Evolutionary conservation across 2,797 vertebrate species (phyloP), one percentile per base, ranked within the genome.

Genomic region (Tolypeutes matacus): DNA sequence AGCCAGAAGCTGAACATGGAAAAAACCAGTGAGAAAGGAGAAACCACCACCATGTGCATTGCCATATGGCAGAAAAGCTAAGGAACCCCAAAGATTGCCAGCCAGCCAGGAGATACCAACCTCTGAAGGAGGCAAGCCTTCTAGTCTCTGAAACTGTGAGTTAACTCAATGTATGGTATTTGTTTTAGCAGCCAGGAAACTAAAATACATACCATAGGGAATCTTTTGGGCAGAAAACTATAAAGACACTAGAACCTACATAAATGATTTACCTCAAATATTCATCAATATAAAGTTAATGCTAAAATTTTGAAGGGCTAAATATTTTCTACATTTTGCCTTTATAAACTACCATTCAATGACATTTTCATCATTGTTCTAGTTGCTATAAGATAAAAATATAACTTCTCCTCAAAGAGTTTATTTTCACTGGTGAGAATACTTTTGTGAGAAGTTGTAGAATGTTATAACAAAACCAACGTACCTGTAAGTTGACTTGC

Each of bases 221-320:
- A 88, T 93, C 49, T 95, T 94, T 78, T 75, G 90, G 53, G 15
- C 23, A 87, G n/a, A 94, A 39, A 94, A 93, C 89, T 65, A 80
- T 56, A 96, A 86, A 93, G 67, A 87, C 13, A 60, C n/a, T 7
- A 80, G 58, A 78, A 53, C 72, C 31, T 70, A 46, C 7, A 75
- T 46, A 93, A 51, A 84, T 89, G 85, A 89, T 93, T 81, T 80
- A 87, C 39, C 53, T 84, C 65, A 89, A 86, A 62, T 86, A 27
- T 80, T 94, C 51, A 95, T 65, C 15, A 86, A 96, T 91, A 75
- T 58, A 42, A 81, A 89, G 36, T 64, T 91, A 88, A 95, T 7
- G 5, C 39, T 27, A 15, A 94, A 83, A 80, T 73, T 60, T 81
- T 39, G 86, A 64, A 84, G 51, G 20, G n/a, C 56, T 83, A 85